A percentile compares a stretch with the other conserved stretches of the same genome.
These are phyloP conservation scores for Syngnathus scovelli DNA, from an alignment of 2,113 vertebrate genomes.

Conservation along the genomic window DNA sequence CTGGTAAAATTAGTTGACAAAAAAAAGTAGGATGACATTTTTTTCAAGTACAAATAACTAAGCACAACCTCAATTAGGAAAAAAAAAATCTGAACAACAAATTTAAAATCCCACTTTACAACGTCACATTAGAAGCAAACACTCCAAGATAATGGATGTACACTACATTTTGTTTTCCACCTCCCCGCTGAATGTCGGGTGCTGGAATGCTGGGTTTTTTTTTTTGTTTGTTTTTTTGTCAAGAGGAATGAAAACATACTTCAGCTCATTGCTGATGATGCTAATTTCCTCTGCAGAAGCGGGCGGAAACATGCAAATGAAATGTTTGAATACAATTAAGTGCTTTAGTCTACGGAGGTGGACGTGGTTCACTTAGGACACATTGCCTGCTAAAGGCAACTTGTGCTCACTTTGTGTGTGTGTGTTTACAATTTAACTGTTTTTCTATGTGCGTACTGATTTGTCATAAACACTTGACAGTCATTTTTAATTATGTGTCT, in stretches of 20 bases:
- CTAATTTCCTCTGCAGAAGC: slow-evolving; percentile 64
- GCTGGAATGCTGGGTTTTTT: slow-evolving; percentile 28
- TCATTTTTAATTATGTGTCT: not conserved
- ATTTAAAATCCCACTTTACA: slow-evolving; percentile 55
- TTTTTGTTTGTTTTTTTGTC: slow-evolving; percentile 47
- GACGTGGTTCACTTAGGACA: slow-evolving; percentile 49
- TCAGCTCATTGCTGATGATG: slow-evolving; percentile 62
- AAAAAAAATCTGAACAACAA: slow-evolving; percentile 24
- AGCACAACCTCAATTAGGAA: slow-evolving; percentile 23
- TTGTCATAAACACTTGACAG: not conserved
- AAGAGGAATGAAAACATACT: slow-evolving; percentile 73
- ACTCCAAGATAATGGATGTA: slow-evolving; percentile 65
- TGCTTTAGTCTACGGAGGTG: slow-evolving; percentile 53
- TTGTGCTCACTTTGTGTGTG: slow-evolving; percentile 46
- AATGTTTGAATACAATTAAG: slow-evolving; percentile 59
- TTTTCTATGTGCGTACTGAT: slow-evolving; percentile 1
- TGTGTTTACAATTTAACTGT: not conserved
- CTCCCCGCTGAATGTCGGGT: slow-evolving; percentile 44
- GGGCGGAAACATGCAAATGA: slow-evolving; percentile 69
- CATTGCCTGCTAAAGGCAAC: slow-evolving; percentile 47
- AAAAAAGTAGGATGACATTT: not conserved
- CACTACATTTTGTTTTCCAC: slow-evolving; percentile 29
- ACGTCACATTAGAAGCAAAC: slow-evolving; percentile 59
- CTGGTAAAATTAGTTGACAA: not conserved
- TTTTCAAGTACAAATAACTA: not conserved